Evolutionary conservation across 2,113 vertebrate species (phyloP).

Genomic region (Mastomys natalensis): DNA sequence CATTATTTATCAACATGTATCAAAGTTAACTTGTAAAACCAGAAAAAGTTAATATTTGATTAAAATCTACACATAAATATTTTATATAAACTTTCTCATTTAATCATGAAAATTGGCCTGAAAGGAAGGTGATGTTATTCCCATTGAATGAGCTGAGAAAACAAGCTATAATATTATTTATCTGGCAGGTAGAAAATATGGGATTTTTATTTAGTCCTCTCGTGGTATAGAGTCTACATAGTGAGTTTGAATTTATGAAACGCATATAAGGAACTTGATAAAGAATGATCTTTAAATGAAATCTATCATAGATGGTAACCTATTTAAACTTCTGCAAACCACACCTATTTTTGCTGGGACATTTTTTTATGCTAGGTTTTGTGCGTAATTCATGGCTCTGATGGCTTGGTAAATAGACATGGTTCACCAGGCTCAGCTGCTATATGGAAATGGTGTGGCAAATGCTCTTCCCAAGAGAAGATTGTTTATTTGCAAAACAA

Average conservation of each 20-base stretch:
- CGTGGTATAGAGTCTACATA: not conserved
- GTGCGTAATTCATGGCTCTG: not conserved
- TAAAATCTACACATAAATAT: not conserved
- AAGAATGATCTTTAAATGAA: not conserved
- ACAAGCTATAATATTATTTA: not conserved
- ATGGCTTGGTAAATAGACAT: not conserved
- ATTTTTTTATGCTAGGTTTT: not conserved
- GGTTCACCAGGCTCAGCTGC: not conserved
- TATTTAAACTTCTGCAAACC: conserved; percentile 11
- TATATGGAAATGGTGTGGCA: not conserved
- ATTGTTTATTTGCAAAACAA: not conserved
- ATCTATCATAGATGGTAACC: not conserved
- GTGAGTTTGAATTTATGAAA: conserved; percentile 9
- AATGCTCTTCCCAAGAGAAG: not conserved
- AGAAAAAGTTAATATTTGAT: conserved; percentile 27
- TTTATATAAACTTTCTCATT: conserved; percentile 46
- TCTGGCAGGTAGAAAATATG: not conserved
- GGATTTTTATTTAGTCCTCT: not conserved
- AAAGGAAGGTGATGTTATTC: not conserved
- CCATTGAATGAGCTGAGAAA: conserved; percentile 34
- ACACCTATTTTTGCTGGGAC: not conserved
- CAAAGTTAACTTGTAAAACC: not conserved
- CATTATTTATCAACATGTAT: conserved; percentile 21
- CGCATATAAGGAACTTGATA: not conserved
- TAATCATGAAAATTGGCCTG: not conserved